These are phyloP conservation scores for Tachystola acroxantha DNA, from an alignment of 2,888 invertebrate genomes.

Conservation along the genomic window DNA sequence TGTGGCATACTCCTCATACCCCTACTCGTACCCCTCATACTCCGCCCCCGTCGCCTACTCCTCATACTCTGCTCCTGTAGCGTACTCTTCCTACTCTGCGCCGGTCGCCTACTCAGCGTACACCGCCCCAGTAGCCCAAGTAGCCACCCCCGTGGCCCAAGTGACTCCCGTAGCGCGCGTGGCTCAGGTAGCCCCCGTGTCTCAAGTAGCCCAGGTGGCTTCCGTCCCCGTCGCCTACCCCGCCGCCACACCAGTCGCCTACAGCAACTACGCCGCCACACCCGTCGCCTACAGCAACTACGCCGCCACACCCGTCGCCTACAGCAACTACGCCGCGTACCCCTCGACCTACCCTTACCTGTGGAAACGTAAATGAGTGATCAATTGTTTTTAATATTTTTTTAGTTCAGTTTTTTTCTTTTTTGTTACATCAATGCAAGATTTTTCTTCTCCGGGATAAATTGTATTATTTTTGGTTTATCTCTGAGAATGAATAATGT, in stretches of 20 bases:
- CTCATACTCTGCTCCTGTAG: slow-evolving; percentile 10
- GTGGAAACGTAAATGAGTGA: slow-evolving; percentile 13
- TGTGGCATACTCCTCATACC: slow-evolving; percentile 12
- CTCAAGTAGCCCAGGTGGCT: slow-evolving; percentile 1
- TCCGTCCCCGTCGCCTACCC: slow-evolving; percentile 12
- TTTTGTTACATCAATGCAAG: slow-evolving; percentile 1
- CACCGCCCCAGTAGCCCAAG: slow-evolving; percentile 13
- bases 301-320: slow-evolving; percentile 11
- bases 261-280: slow-evolving; percentile 9
- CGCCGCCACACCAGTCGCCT: slow-evolving; percentile 11
- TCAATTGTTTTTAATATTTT: slow-evolving; percentile 3
- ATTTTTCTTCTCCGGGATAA: slow-evolving; percentile 1
- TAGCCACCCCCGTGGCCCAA: slow-evolving; percentile 14
- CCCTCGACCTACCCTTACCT: slow-evolving; percentile 6
- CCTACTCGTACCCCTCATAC: slow-evolving; percentile 7
- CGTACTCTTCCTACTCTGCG: slow-evolving; percentile 7
- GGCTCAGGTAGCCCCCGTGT: slow-evolving; percentile 6
- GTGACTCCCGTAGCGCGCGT: slow-evolving; percentile 20
- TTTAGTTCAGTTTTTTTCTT: background rate
- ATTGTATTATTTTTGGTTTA: slow-evolving; percentile 3
- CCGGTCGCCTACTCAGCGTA: slow-evolving; percentile 8
- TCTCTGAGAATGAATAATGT: slow-evolving; percentile 5
- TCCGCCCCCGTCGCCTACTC: slow-evolving; percentile 15
- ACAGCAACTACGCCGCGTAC: slow-evolving; percentile 8
- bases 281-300: slow-evolving; percentile 12